These are phyloP conservation scores for Oxycera nigricornis DNA, from an alignment of 2,888 invertebrate species.

Conservation along the genomic window DNA sequence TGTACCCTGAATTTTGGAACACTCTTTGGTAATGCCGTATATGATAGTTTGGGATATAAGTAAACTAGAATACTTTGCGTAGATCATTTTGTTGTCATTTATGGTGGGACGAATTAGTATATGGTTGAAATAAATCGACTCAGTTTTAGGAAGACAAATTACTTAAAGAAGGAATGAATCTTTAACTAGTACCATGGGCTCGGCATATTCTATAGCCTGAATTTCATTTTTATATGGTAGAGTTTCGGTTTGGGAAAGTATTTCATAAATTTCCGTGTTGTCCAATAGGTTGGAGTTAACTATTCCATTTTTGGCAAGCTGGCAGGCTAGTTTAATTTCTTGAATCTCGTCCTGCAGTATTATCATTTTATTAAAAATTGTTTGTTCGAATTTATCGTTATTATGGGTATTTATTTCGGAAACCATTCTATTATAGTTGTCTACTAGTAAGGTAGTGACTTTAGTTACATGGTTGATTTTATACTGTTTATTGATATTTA, in stretches of 20 bases:
- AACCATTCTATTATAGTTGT: slow-evolving; percentile 37
- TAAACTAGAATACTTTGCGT: too few relatives aligned
- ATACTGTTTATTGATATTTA: slow-evolving; percentile 41
- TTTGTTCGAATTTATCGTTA: slow-evolving; percentile 3
- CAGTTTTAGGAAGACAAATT: background rate
- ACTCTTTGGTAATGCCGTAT: too few relatives aligned
- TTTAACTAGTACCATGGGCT: slow-evolving; percentile 45
- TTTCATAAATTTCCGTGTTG: slow-evolving; percentile 1
- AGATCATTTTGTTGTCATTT: too few relatives aligned
- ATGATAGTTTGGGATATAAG: too few relatives aligned
- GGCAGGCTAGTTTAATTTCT: background rate
- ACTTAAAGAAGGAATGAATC: slow-evolving; percentile 22
- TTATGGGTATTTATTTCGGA: too few relatives aligned
- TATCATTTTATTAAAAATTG: background rate
- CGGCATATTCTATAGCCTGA: slow-evolving; percentile 39
- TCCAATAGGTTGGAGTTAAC: slow-evolving; percentile 5
- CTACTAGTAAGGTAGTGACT: slow-evolving; percentile 11
- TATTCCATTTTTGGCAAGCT: slow-evolving; percentile 4
- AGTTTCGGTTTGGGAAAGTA: slow-evolving; percentile 41
- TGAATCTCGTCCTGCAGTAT: background rate
- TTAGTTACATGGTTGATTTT: slow-evolving; percentile 35
- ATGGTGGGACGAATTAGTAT: too few relatives aligned
- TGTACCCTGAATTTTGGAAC: too few relatives aligned
- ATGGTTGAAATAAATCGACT: too few relatives aligned
- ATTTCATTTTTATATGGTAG: slow-evolving; percentile 44